phyloP scores from a whole-genome alignment of 2,888 invertebrate species.

The Folsomia candida region DNA sequence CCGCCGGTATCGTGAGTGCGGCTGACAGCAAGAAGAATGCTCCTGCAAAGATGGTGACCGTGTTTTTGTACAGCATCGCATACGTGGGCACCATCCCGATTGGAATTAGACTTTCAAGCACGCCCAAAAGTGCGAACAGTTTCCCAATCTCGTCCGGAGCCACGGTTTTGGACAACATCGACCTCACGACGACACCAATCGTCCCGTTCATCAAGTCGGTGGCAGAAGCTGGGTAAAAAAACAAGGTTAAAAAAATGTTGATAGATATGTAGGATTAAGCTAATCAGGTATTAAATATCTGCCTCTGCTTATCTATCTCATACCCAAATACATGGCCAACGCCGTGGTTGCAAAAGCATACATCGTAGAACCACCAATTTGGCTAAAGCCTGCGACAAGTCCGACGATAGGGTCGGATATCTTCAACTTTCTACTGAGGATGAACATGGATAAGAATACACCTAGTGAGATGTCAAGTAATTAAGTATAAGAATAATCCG shows the following conservation, averaged over 20 bases:
- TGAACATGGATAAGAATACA: constrained; percentile 76
- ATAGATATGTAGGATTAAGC: no score
- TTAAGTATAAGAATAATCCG: neutral
- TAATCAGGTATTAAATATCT: no score
- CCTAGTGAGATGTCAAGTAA: constrained; percentile 36
- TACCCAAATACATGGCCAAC: constrained; percentile 78
- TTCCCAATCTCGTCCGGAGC: constrained; percentile 35
- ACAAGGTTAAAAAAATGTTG: no score
- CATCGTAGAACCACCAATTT: constrained; percentile 77
- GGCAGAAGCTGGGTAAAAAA: constrained; percentile 32
- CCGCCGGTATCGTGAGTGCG: constrained; percentile 36
- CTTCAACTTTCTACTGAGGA: constrained; percentile 76
- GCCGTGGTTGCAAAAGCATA: constrained; percentile 77
- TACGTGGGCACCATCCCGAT: constrained; percentile 37
- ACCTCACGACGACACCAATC: constrained; percentile 34
- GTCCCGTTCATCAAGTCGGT: constrained; percentile 42
- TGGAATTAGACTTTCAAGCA: constrained; percentile 34
- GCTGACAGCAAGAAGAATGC: constrained; percentile 42
- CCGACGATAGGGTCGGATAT: constrained; percentile 84
- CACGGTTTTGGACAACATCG: constrained; percentile 40
- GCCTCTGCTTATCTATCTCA: no score
- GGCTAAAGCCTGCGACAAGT: constrained; percentile 78
- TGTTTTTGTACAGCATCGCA: constrained; percentile 33
- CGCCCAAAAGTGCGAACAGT: constrained; percentile 34
- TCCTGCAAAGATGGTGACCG: constrained; percentile 37